Evolutionary conservation across 2,113 vertebrate species (phyloP).

Genomic region (Rafetus swinhoei): DNA sequence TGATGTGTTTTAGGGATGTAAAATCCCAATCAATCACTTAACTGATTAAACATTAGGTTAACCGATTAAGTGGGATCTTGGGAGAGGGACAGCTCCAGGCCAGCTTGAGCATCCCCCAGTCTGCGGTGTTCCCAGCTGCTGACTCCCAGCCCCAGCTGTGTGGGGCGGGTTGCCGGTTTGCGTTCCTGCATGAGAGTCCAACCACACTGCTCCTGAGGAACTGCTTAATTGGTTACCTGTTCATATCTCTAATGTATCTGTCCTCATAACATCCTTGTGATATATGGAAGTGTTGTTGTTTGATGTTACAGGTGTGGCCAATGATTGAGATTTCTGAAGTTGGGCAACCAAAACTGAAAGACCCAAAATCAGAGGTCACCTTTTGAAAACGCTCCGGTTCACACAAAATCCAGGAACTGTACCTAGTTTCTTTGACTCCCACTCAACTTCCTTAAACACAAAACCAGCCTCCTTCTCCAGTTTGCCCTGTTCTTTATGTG

Average conservation of each 20-base stretch:
- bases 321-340: not conserved
- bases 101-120: too few relatives aligned
- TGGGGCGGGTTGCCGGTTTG: too few relatives aligned
- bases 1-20: not conserved
- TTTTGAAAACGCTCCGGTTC: not conserved
- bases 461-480: not conserved
- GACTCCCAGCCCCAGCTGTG: too few relatives aligned
- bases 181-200: too few relatives aligned
- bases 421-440: not conserved
- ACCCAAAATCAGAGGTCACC: not conserved
- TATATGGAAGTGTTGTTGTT: not conserved
- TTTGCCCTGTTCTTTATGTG: not conserved
- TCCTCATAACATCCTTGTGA: conserved; percentile 1
- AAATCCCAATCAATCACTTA: too few relatives aligned
- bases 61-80: too few relatives aligned
- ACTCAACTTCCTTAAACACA: not conserved
- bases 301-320: not conserved
- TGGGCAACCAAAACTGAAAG: not conserved
- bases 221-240: too few relatives aligned
- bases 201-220: too few relatives aligned
- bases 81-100: too few relatives aligned
- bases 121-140: too few relatives aligned
- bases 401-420: not conserved
- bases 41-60: too few relatives aligned
- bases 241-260: not conserved